Conservation (phyloP, 2,888 invertebrate species). For the Scaptomyza caliginosa region DNA sequence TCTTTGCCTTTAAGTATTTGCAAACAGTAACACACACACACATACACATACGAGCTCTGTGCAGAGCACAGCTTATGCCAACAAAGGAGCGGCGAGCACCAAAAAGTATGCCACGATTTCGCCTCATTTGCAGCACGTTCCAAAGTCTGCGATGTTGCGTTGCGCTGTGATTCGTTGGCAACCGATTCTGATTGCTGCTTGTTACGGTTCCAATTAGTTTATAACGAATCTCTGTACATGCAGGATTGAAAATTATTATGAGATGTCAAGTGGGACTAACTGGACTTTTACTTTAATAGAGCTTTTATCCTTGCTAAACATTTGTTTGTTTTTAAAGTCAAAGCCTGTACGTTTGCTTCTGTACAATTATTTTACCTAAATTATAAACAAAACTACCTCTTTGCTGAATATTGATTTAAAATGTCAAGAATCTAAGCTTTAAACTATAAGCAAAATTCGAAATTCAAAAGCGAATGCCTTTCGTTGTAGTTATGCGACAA, state of each 20-base stretch:
- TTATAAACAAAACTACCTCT: not conserved
- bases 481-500: not conserved
- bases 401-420: not conserved
- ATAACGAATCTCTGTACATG: conserved; percentile 31
- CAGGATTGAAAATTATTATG: not conserved
- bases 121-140: conserved; percentile 66
- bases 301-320: too few species aligned
- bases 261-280: not conserved
- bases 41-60: conserved; percentile 4
- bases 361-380: not conserved
- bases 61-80: conserved; percentile 38
- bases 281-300: too few species aligned
- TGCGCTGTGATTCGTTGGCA: conserved; percentile 18
- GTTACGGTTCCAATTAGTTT: conserved; percentile 52
- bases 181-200: conserved; percentile 10
- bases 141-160: not conserved
- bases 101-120: conserved; percentile 72
- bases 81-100: conserved; percentile 25
- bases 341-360: not conserved
- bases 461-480: not conserved
- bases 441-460: conserved; percentile 1
- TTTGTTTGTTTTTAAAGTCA: too few species aligned
- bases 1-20: conserved; percentile 69
- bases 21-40: conserved; percentile 41
- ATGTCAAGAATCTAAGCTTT: not conserved